phyloP scores from a whole-genome alignment of 2,797 vertebrate species.

The Loris lydekkerianus region DNA sequence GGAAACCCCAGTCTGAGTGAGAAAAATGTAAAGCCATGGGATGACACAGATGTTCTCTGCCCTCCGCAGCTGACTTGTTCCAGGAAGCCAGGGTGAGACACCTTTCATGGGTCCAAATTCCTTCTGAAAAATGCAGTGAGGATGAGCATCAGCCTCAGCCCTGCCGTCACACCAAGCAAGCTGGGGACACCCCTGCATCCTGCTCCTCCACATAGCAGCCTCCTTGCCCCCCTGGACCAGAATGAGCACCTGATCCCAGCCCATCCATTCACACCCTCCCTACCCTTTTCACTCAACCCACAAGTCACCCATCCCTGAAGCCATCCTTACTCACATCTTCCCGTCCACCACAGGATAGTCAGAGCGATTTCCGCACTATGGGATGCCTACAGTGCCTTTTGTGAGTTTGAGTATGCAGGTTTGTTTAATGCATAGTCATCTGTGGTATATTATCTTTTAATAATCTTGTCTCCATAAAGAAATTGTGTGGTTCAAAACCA shows the following conservation, averaged over 20 bases:
- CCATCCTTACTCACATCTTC: neutral
- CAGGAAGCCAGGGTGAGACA: neutral
- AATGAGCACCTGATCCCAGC: fast-evolving
- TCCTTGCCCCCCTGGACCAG: neutral
- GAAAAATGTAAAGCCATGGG: neutral
- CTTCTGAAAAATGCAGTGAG: neutral
- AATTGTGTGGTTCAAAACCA: neutral
- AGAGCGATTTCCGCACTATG: too few relatives aligned
- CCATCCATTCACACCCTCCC: neutral
- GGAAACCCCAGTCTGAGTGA: neutral
- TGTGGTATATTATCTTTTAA: fast-evolving
- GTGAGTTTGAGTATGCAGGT: too few relatives aligned
- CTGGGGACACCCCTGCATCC: too few relatives aligned
- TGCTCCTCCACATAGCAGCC: fast-evolving
- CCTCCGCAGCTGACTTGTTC: neutral
- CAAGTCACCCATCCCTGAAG: neutral
- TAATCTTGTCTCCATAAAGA: neutral
- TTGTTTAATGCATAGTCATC: fast-evolving
- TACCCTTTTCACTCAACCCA: neutral
- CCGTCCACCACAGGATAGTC: fast-evolving
- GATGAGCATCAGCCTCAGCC: neutral
- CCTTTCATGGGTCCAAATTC: fast-evolving
- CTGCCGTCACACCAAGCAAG: fast-evolving
- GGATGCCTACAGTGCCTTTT: fast-evolving
- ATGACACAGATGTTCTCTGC: neutral